Evolutionary conservation across 2,888 invertebrate species (phyloP).

Genomic region (Chrysina gloriosa): DNA sequence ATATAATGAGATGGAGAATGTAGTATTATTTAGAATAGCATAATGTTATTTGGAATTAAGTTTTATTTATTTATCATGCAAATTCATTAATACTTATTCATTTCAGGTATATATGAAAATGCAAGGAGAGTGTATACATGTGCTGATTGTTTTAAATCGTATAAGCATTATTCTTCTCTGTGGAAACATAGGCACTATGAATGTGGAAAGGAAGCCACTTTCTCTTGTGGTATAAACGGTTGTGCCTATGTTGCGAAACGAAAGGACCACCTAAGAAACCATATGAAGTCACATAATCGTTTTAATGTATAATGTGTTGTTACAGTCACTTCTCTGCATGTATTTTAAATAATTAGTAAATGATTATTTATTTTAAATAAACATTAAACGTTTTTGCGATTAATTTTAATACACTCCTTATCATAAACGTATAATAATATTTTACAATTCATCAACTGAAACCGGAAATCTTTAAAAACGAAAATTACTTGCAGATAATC

Average conservation of each 20-base stretch:
- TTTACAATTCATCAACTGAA: too few relatives aligned
- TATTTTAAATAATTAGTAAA: not conserved
- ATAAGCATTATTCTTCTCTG: conserved; percentile 36
- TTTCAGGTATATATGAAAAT: conserved; percentile 22
- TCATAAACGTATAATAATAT: too few relatives aligned
- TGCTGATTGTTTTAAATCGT: conserved; percentile 23
- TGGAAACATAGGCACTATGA: conserved; percentile 41
- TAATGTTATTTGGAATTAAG: not conserved
- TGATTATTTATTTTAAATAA: not conserved
- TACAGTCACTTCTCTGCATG: not conserved
- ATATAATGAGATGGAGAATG: not conserved
- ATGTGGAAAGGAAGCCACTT: conserved; percentile 40
- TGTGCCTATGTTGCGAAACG: conserved; percentile 32
- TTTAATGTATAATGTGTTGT: conserved; percentile 3
- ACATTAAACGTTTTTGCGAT: not conserved
- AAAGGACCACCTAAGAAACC: conserved; percentile 21
- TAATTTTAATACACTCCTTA: not conserved
- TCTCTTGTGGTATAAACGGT: conserved; percentile 30
- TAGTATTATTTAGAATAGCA: not conserved
- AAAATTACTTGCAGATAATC: too few relatives aligned
- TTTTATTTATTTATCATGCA: not conserved
- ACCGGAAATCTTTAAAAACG: too few relatives aligned
- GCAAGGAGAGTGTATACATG: conserved; percentile 16
- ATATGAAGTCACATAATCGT: conserved; percentile 18
- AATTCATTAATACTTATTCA: conserved; percentile 4